Conservation (phyloP, 2,797 vertebrate genomes). For the Lacerta agilis region DNA sequence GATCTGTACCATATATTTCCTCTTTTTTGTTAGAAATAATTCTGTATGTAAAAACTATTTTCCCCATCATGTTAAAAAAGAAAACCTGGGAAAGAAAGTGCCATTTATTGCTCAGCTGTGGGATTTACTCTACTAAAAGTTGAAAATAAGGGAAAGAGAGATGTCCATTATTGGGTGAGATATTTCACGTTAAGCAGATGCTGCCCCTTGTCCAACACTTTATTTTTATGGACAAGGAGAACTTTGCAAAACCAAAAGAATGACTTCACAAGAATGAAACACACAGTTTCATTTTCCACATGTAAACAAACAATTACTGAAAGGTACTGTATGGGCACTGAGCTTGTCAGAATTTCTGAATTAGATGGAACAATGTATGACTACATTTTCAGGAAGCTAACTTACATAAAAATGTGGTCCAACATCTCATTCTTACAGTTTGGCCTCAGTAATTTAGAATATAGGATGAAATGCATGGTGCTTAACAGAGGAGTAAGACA, state of each 20-base stretch:
- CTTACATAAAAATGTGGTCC: not conserved
- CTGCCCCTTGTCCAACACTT: not conserved
- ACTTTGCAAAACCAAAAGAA: not conserved
- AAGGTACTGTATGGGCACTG: too few species aligned
- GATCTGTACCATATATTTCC: not conserved
- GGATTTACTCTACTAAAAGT: not conserved
- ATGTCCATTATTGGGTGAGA: not conserved
- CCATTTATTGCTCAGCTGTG: not conserved
- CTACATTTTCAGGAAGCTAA: not conserved
- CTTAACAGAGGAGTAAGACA: not conserved
- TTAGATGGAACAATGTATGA: not conserved
- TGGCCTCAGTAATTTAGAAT: not conserved
- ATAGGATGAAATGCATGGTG: not conserved
- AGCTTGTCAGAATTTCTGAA: not conserved
- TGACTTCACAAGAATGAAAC: not conserved
- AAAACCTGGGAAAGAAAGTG: not conserved
- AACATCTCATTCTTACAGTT: not conserved
- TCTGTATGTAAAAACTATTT: not conserved
- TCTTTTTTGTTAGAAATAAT: not conserved
- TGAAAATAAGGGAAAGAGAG: not conserved
- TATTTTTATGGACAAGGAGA: not conserved
- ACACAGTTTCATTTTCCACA: not conserved
- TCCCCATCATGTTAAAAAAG: not conserved
- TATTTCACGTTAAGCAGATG: not conserved
- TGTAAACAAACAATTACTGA: not conserved